Conservation (phyloP, 2,888 invertebrate species). For the Labia minor region DNA sequence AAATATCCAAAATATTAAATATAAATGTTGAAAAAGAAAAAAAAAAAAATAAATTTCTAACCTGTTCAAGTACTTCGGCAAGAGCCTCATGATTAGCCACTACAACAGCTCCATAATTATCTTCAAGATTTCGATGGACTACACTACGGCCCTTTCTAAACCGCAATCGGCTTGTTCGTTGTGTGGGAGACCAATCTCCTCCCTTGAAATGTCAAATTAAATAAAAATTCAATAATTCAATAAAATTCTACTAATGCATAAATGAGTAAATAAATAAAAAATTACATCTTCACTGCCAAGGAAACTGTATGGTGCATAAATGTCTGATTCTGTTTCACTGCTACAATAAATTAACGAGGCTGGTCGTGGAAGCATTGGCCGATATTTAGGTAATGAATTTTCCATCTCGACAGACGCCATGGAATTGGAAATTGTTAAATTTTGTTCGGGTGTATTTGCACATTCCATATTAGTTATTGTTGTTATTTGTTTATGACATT, state of each 20-base stretch:
- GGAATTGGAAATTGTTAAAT: conserved; percentile 16
- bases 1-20: neutral
- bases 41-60: conserved; percentile 34
- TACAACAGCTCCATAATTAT: conserved; percentile 81
- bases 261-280: conserved; percentile 31
- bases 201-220: conserved; percentile 15
- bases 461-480: conserved; percentile 31
- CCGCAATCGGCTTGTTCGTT: conserved; percentile 45
- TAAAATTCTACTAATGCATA: conserved; percentile 36
- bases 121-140: conserved; percentile 74
- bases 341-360: conserved; percentile 69
- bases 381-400: conserved; percentile 46
- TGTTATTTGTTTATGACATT: conserved; percentile 48
- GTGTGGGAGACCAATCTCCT: conserved; percentile 23
- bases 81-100: conserved; percentile 83
- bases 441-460: conserved; percentile 30
- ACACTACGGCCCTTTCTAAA: conserved; percentile 71
- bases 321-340: conserved; percentile 73
- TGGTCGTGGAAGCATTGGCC: conserved; percentile 47
- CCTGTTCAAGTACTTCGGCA: conserved; percentile 80
- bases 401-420: conserved; percentile 43
- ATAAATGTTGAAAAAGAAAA: neutral
- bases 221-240: no score
- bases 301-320: conserved; percentile 71
- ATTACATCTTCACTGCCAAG: conserved; percentile 49